A percentile compares a stretch with the other conserved stretches of the same genome.
Conservation (phyloP, 1,140 invertebrate species). For the Drosophila mojavensis region DNA sequence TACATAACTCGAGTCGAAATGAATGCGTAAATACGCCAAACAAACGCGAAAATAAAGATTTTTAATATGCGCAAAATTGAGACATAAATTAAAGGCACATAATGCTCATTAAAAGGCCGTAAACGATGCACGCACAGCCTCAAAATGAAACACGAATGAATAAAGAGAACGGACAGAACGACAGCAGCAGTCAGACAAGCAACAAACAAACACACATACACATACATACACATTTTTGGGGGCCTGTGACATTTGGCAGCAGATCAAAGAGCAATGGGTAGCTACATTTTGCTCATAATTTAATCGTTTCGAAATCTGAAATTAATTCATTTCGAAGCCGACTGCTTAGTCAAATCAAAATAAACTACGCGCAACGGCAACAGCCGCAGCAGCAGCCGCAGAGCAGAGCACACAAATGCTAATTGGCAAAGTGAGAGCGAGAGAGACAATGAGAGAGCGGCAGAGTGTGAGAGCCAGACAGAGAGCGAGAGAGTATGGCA, state of each 20-base stretch:
- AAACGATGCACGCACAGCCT: slow-evolving; percentile 50
- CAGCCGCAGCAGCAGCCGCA: slow-evolving; percentile 6
- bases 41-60: slow-evolving; percentile 55
- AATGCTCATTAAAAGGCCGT: slow-evolving; percentile 81
- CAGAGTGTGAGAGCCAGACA: not conserved
- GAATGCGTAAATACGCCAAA: not conserved
- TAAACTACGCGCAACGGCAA: slow-evolving; percentile 58
- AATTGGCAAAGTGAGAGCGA: slow-evolving; percentile 63
- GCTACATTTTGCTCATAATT: slow-evolving; percentile 73
- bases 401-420: slow-evolving; percentile 40
- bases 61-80: slow-evolving; percentile 81
- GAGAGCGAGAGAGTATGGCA: slow-evolving; percentile 11
- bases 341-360: slow-evolving; percentile 76
- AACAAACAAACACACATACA: not conserved
- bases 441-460: not conserved
- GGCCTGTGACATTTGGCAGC: slow-evolving; percentile 56
- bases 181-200: not conserved
- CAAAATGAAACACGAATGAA: slow-evolving; percentile 26
- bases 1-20: not conserved
- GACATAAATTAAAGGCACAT: slow-evolving; percentile 81
- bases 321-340: slow-evolving; percentile 66
- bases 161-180: slow-evolving; percentile 8
- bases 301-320: slow-evolving; percentile 80
- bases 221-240: not conserved
- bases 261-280: slow-evolving; percentile 74